Conservation (phyloP, 2,113 vertebrate species). For the mouse (Mus musculus) region DNA sequence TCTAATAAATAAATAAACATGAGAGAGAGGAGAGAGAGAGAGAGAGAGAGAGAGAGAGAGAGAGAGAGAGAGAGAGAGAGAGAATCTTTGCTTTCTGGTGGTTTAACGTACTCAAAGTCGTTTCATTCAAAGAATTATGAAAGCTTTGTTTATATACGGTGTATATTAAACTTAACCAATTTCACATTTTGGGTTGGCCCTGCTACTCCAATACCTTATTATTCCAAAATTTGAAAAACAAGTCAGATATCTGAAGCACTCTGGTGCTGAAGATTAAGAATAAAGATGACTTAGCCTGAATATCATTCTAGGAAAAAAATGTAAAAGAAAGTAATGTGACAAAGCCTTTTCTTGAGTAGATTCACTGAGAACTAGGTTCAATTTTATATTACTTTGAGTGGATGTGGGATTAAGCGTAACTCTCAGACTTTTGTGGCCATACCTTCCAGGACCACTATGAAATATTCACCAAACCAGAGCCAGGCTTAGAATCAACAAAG, state of each 20-base stretch:
- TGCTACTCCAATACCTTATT: neutral
- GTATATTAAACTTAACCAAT: neutral
- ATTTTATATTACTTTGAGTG: neutral
- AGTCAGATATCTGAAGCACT: neutral
- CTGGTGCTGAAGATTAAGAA: neutral
- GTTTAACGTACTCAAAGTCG: neutral
- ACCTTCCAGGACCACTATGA: neutral
- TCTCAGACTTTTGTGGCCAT: neutral
- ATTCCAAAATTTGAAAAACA: neutral
- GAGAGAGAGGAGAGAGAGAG: neutral
- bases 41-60: no score
- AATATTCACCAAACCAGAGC: conserved; percentile 26
- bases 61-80: no score
- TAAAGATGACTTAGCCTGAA: neutral
- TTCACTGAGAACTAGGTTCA: neutral
- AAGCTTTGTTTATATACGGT: neutral
- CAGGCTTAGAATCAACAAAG: neutral
- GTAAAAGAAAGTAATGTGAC: neutral
- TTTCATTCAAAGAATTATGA: neutral
- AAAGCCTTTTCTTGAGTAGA: neutral
- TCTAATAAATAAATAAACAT: neutral
- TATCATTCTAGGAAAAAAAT: neutral
- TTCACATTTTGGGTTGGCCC: neutral
- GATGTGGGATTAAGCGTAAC: neutral
- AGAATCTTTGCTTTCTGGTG: neutral